Conservation (phyloP, 2,797 vertebrate species). For the Sebastes baramenuke region DNA sequence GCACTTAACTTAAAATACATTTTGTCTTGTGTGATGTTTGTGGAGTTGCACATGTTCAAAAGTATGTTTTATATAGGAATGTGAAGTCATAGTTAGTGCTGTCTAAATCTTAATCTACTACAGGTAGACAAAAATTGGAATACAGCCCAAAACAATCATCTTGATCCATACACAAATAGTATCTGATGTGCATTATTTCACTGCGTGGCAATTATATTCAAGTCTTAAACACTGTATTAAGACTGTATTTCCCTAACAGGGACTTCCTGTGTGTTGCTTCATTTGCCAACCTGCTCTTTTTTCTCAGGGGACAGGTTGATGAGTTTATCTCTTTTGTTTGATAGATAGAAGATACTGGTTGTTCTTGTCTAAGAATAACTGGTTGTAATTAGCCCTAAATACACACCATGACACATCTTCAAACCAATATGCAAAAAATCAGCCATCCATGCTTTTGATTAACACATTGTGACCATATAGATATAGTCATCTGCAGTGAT, state of each 20-base stretch:
- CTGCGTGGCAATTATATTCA: not conserved
- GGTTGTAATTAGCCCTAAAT: slow-evolving; percentile 67
- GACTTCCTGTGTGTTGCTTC: slow-evolving; percentile 34
- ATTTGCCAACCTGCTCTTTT: slow-evolving; percentile 50
- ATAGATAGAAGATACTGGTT: slow-evolving; percentile 46
- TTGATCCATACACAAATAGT: not conserved
- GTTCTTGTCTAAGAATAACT: slow-evolving; percentile 51
- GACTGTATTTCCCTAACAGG: slow-evolving; percentile 28
- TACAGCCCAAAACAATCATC: not conserved
- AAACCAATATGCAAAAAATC: slow-evolving; percentile 72
- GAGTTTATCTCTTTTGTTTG: slow-evolving; percentile 67
- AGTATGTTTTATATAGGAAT: slow-evolving; percentile 34
- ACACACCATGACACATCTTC: slow-evolving; percentile 70
- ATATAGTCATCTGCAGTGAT: slow-evolving; percentile 74
- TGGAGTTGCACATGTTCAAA: slow-evolving; percentile 43
- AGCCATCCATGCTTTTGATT: slow-evolving; percentile 74
- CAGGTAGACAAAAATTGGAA: not conserved
- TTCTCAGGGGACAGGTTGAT: slow-evolving; percentile 61
- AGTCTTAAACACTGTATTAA: slow-evolving; percentile 25
- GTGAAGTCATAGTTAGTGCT: not conserved
- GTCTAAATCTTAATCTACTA: not conserved
- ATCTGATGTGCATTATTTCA: slow-evolving; percentile 30
- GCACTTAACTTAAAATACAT: slow-evolving; percentile 61
- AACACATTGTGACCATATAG: slow-evolving; percentile 78
- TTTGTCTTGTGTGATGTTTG: slow-evolving; percentile 59